These are phyloP conservation scores for Philhelius pedissequus DNA, from an alignment of 2,888 invertebrate species.

Conservation along the genomic window DNA sequence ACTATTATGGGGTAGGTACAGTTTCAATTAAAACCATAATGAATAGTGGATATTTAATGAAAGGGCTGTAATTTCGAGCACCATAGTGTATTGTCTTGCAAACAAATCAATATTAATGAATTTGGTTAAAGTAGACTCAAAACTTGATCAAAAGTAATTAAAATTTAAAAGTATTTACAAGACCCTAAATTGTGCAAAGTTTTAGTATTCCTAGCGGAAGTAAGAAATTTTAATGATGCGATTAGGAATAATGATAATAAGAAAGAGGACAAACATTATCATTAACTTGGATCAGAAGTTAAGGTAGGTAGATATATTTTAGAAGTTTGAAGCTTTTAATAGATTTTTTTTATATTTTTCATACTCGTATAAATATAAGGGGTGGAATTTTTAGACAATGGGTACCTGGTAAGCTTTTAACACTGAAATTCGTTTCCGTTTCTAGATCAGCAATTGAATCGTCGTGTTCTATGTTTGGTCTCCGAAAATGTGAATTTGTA, in stretches of 20 bases:
- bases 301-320: too few species aligned
- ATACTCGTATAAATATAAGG: too few species aligned
- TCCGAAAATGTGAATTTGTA: too few species aligned
- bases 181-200: background rate
- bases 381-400: too few species aligned
- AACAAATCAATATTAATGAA: slow-evolving; percentile 22
- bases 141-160: slow-evolving; percentile 14
- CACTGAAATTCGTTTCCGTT: too few species aligned
- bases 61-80: background rate
- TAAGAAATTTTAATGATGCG: background rate
- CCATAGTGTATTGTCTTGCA: background rate
- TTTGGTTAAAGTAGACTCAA: background rate
- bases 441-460: too few species aligned
- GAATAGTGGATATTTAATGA: background rate
- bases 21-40: background rate
- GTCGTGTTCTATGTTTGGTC: too few species aligned
- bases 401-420: too few species aligned
- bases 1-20: background rate
- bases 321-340: too few species aligned
- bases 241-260: background rate
- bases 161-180: slow-evolving; percentile 8
- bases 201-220: background rate
- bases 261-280: background rate
- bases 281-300: background rate
- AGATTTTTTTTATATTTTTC: too few species aligned